phyloP scores from a whole-genome alignment of 2,113 vertebrate species.

The Tyto alba region DNA sequence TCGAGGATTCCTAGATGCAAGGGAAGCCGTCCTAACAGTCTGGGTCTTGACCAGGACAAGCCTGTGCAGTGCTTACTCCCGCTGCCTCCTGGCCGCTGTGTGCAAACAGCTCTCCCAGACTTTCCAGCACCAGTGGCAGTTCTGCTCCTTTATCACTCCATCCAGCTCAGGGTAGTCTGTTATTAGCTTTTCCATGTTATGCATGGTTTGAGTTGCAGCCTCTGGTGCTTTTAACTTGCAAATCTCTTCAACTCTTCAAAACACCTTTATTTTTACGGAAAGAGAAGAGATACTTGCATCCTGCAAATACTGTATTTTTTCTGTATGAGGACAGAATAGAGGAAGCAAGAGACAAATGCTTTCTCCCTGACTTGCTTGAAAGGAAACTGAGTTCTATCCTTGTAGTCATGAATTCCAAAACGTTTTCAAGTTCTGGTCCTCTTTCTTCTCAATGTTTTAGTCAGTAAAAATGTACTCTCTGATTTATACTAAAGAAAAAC shows the following conservation, averaged over 20 bases:
- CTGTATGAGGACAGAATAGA: background rate
- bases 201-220: background rate
- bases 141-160: background rate
- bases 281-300: background rate
- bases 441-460: background rate
- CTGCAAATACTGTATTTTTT: background rate
- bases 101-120: background rate
- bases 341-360: background rate
- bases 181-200: background rate
- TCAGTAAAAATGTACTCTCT: background rate
- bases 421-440: background rate
- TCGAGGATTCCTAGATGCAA: background rate
- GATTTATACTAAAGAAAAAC: background rate
- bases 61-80: background rate
- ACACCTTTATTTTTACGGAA: background rate
- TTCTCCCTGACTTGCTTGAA: background rate
- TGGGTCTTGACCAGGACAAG: background rate
- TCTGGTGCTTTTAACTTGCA: background rate
- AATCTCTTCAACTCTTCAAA: background rate
- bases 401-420: background rate
- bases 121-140: accelerated
- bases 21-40: background rate
- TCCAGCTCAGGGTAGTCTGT: background rate
- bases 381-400: background rate
- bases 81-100: background rate